phyloP scores from a whole-genome alignment of 2,888 invertebrate species.

The Chymomyza fuscimana region DNA sequence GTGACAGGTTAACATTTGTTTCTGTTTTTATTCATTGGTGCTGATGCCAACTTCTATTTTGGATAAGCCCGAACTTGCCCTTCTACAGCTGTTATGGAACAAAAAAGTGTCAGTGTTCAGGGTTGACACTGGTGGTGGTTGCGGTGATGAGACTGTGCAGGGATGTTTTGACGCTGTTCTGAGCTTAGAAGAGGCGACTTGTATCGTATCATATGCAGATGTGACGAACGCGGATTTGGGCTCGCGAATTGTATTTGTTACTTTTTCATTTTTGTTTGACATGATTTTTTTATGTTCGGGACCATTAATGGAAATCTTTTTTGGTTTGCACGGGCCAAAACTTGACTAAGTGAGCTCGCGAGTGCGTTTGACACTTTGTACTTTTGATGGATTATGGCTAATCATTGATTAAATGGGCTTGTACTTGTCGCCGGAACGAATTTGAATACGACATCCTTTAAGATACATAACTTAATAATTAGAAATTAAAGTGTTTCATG shows the following conservation, averaged over 20 bases:
- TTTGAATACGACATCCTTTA: conserved; percentile 46
- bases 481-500: background rate
- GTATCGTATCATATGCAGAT: conserved; percentile 74
- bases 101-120: background rate
- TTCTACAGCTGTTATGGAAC: background rate
- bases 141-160: conserved; percentile 38
- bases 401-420: conserved; percentile 78
- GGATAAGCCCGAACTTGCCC: background rate
- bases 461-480: background rate
- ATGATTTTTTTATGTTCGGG: conserved; percentile 53
- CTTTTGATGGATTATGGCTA: conserved; percentile 79
- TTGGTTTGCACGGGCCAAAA: conserved; percentile 20
- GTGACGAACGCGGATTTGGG: conserved; percentile 70
- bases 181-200: conserved; percentile 32
- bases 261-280: conserved; percentile 31
- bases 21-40: background rate
- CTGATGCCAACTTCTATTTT: background rate
- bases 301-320: conserved; percentile 52
- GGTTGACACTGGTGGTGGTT: conserved; percentile 11
- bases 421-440: conserved; percentile 63
- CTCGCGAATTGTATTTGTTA: conserved; percentile 53
- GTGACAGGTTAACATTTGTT: conserved; percentile 22
- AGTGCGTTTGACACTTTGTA: conserved; percentile 79
- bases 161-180: background rate
- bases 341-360: conserved; percentile 54